Base-by-base conservation (phyloP, 1,140 invertebrate species). In the Brachionus manjavacas region DNA sequence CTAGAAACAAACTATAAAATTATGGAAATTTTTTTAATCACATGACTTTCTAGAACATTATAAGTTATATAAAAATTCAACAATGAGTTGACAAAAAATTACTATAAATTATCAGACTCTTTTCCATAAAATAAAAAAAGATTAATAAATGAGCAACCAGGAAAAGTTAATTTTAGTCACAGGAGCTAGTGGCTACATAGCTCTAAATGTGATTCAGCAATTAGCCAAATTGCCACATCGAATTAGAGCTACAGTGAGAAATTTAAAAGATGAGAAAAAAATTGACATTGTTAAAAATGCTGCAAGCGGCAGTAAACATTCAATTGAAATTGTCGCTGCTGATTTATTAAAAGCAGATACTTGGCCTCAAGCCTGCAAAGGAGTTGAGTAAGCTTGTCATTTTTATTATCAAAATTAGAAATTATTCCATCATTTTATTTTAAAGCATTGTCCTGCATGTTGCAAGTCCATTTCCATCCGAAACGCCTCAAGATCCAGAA, bases 121-220 rank as follows among this genome's bases (percentile, higher is more conserved):
- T 7, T 35, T 7, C 31, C 2, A 31, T 35, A 6, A 0, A 7
- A n/a, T n/a, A 35, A 35, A 35, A 35, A 35, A 35, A 7, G 31
- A 4, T 35, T 35, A 35, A 35, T 4, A 35, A 35, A 74, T 28
- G 41, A 46, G 14, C 4, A 46, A 46, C 14, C 14, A 16, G 4
- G 74, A 55, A 78, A 46, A 78, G 20, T 49, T 87, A 84, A 90
- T 92, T 46, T 87, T 92, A 41, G 92, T 92, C 9, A 92, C 92
- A 7, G 92, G 92, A 64, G 91, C 90, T 3, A 89, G 91, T 4
- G 92, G 92, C 25, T 92, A 88, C 87, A 88, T 92, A 46, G 91
- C 90, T 31, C 87, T 89, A n/a, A 91, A 92, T 85, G 89, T 92
- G 43, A 89, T 92, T 35, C 88, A 91, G 85, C 89, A 90, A 85